phyloP scores from a whole-genome alignment of 2,888 invertebrate genomes.

The Agrotis exclamationis region DNA sequence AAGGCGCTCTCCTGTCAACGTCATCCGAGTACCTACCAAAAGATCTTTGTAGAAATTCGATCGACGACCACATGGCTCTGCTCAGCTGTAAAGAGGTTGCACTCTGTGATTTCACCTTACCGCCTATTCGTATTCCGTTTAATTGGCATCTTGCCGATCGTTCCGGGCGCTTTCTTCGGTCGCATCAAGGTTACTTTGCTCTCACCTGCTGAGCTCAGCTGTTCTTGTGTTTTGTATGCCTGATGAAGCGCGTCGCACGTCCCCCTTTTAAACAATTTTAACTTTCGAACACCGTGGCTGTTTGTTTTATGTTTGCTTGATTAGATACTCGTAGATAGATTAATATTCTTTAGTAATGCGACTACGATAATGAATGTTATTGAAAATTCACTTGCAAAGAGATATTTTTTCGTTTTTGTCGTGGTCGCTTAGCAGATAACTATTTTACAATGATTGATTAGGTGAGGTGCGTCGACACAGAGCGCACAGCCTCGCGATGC shows the following conservation, averaged over 20 bases:
- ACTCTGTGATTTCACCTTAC: constrained; percentile 75
- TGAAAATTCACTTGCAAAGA: too few species aligned
- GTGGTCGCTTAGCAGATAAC: too few species aligned
- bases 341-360: too few species aligned
- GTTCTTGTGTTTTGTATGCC: constrained; percentile 66
- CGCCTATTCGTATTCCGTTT: constrained; percentile 78
- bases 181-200: constrained; percentile 84
- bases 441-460: too few species aligned
- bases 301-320: constrained; percentile 22
- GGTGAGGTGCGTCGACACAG: too few species aligned
- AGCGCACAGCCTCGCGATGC: too few species aligned
- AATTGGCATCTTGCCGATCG: constrained; percentile 80
- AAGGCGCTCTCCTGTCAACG: neutral
- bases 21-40: neutral
- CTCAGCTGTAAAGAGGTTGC: constrained; percentile 62
- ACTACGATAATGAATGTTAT: too few species aligned
- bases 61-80: too few species aligned
- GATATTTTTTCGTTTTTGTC: too few species aligned
- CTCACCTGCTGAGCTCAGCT: constrained; percentile 76
- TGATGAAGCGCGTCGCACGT: constrained; percentile 72
- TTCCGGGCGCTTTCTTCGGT: constrained; percentile 85
- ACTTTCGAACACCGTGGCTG: constrained; percentile 73
- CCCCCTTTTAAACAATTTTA: constrained; percentile 68
- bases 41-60: constrained; percentile 45
- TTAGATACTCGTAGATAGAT: too few species aligned